Evolutionary conservation across 2,888 invertebrate genomes (phyloP).

Genomic region (Microplitis manilae): DNA sequence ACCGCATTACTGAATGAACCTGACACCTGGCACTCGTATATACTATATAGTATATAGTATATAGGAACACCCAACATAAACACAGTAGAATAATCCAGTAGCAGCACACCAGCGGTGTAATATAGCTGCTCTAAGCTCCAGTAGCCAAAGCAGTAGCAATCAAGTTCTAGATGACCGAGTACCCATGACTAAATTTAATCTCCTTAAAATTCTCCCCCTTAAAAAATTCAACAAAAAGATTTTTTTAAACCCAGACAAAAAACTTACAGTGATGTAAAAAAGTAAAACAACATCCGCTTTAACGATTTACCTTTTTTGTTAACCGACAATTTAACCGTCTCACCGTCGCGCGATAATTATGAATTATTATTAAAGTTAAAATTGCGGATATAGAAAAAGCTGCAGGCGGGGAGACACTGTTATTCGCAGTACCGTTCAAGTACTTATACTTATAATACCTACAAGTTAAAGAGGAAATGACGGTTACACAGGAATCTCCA

Average conservation of each 20-base stretch:
- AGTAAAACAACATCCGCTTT: conserved; percentile 1
- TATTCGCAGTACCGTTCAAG: conserved; percentile 37
- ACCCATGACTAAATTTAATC: conserved; percentile 38
- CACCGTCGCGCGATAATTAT: conserved; percentile 1
- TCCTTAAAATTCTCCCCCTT: conserved; percentile 34
- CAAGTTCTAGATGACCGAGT: conserved; percentile 54
- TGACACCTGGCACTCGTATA: conserved; percentile 69
- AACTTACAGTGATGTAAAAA: background rate
- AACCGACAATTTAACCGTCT: conserved; percentile 1
- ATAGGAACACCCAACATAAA: conserved; percentile 5
- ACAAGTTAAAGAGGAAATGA: conserved; percentile 34
- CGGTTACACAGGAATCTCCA: conserved; percentile 48
- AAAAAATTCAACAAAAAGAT: conserved; percentile 8
- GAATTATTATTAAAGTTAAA: conserved; percentile 2
- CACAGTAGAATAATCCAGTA: background rate
- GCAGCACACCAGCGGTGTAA: conserved; percentile 23
- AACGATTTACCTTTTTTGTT: background rate
- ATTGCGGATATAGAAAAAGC: conserved; percentile 2
- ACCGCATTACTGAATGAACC: conserved; percentile 64
- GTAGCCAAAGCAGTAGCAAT: conserved; percentile 19
- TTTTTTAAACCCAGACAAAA: conserved; percentile 4
- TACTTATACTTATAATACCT: conserved; percentile 17
- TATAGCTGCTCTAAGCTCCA: conserved; percentile 25
- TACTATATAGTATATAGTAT: conserved; percentile 24
- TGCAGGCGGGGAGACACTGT: conserved; percentile 21